These are phyloP conservation scores for Coracias cyanogaster DNA, from an alignment of 2,797 vertebrate genomes.

Conservation along the genomic window DNA sequence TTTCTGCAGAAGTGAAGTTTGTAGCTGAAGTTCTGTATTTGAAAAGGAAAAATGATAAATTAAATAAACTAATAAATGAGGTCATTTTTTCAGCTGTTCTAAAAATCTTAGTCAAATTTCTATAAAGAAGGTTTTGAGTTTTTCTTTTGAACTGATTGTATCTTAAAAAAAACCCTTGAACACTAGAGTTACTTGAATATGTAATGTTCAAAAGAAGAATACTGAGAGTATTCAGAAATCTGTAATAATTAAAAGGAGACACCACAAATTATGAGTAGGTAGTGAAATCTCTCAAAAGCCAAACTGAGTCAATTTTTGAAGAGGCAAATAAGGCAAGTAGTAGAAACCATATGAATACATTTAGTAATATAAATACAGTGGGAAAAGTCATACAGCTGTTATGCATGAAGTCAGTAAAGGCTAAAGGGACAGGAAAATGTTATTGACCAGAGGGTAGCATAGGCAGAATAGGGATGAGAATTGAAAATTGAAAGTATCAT, in stretches of 20 bases:
- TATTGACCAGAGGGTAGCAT: neutral
- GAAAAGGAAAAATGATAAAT: neutral
- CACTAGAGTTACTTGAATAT: neutral
- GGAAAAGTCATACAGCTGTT: neutral
- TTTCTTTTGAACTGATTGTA: neutral
- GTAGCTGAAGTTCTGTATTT: neutral
- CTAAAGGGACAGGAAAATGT: neutral
- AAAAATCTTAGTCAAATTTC: neutral
- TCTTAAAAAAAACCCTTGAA: neutral
- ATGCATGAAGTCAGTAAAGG: neutral
- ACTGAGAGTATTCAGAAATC: neutral
- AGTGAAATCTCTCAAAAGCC: neutral
- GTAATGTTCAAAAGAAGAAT: neutral
- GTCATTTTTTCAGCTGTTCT: neutral
- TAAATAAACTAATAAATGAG: neutral
- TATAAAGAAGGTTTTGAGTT: rapidly evolving
- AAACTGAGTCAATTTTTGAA: neutral
- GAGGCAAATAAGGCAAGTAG: neutral
- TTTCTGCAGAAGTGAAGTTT: neutral
- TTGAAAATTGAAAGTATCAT: neutral
- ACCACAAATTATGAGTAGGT: neutral
- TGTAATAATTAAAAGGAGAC: neutral
- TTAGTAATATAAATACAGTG: neutral
- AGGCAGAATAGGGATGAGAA: neutral
- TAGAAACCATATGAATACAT: neutral